Evolutionary conservation across 2,797 vertebrate species (phyloP), one percentile per base, ranked within the genome.

Genomic region (Distichodus sexfasciatus): DNA sequence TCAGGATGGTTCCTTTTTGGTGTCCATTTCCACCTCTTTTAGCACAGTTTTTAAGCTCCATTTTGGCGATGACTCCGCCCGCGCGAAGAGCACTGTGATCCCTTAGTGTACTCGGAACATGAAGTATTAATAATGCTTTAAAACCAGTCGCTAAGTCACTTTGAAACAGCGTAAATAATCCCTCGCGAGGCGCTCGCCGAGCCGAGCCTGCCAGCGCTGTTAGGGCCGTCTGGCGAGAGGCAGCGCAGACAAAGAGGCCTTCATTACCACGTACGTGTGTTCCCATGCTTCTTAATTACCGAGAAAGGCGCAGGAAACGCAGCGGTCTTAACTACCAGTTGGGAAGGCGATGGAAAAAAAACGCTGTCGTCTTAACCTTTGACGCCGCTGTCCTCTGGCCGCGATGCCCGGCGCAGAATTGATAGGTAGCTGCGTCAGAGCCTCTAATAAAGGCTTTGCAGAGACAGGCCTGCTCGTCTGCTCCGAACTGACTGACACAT

Each of bases 341-440:
- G 48, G 79, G 78, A n/a, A 84, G 80, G 81, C 84, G 81, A 86
- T 86, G 81, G 85, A 87, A 87, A 83, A n/a, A 81, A 73, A 84
- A 82, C 80, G 64, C 59, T 53, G 43, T 59, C 57, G 60, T 66
- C 75, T 35, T 44, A 14, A 31, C 71, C 33, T 28, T 59, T 38
- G 71, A 53, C 41, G 35, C 33, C 6, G 29, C 43, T 50, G 38
- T 29, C 26, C 36, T 54, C 40, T 14, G 41, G 47, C 43, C 50
- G 33, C 31, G 10, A 43, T 23, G 58, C 7, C 31, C 41, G 33
- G 63, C 66, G 33, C 26, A 36, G 31, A 31, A 62, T 47, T 54
- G 72, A 69, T 63, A 60, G 61, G 61, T 64, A 47, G 66, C 66
- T 70, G 31, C 26, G 31, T 46, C 38, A 51, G 17, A 36, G 35